These are phyloP conservation scores for Eurosta solidaginis DNA, from an alignment of 1,140 invertebrate species.

Conservation along the genomic window DNA sequence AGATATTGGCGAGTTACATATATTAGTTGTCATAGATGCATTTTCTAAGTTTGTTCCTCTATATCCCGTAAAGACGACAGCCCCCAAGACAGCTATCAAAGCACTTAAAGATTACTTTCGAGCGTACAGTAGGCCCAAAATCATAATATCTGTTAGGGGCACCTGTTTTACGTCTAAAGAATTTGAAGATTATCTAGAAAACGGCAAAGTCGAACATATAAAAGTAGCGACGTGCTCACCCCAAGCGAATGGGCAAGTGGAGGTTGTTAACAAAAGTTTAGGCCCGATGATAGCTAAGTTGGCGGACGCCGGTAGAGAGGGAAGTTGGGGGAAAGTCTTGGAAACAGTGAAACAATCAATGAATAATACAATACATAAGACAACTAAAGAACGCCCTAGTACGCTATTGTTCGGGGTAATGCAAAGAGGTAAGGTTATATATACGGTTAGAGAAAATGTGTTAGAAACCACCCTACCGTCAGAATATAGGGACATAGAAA, in stretches of 20 bases:
- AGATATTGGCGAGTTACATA: too few relatives aligned
- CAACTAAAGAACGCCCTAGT: too few relatives aligned
- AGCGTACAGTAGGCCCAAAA: slow-evolving; percentile 36
- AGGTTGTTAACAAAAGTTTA: slow-evolving; percentile 36
- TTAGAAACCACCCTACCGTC: too few relatives aligned
- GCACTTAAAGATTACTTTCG: slow-evolving; percentile 37
- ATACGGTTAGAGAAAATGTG: too few relatives aligned
- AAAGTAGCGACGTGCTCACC: slow-evolving; percentile 34
- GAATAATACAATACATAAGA: too few relatives aligned
- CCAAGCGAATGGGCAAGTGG: slow-evolving; percentile 38
- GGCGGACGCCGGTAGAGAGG: not conserved
- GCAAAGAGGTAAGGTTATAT: too few relatives aligned
- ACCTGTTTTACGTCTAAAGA: slow-evolving; percentile 44
- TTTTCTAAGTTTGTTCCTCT: slow-evolving; percentile 31
- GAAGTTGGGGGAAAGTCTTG: not conserved
- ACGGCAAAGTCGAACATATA: slow-evolving; percentile 34
- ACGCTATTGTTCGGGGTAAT: too few relatives aligned
- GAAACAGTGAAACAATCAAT: too few relatives aligned
- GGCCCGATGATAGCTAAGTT: slow-evolving; percentile 36
- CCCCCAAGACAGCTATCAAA: slow-evolving; percentile 42
- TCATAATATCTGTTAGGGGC: slow-evolving; percentile 46
- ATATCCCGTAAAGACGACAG: slow-evolving; percentile 35
- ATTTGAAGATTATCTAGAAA: slow-evolving; percentile 35
- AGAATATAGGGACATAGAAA: too few relatives aligned
- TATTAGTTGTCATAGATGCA: slow-evolving; percentile 44